A percentile compares a stretch with the other conserved stretches of the same genome.
phyloP scores from a whole-genome alignment of 2,888 invertebrate species.

The Hemicrepidius hirtus region DNA sequence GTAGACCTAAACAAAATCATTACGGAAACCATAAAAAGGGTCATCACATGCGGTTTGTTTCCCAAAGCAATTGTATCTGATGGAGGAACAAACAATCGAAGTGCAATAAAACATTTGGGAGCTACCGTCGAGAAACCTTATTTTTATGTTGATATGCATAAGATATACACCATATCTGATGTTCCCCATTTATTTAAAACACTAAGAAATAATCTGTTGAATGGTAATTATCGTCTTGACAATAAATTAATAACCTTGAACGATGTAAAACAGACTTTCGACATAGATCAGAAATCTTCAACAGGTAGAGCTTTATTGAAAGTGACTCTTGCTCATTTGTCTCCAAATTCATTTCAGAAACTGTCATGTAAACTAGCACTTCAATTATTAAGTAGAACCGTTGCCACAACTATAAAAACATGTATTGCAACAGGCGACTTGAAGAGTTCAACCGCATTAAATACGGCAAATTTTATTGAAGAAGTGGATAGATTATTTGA shows the following conservation, averaged over 20 bases:
- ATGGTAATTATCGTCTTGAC: background rate
- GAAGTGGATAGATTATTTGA: background rate
- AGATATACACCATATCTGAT: background rate
- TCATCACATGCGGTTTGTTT: no score
- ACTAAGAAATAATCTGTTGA: background rate
- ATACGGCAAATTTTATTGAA: background rate
- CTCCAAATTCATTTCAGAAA: background rate
- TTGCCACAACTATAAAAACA: background rate
- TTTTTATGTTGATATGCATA: background rate
- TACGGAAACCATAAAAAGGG: no score
- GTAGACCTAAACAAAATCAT: no score
- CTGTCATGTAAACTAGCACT: background rate
- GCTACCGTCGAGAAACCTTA: background rate
- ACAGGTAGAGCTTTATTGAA: background rate
- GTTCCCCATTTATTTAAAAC: background rate
- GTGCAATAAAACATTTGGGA: background rate
- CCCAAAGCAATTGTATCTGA: background rate
- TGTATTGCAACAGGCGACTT: background rate
- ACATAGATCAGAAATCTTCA: background rate
- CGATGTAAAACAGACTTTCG: background rate
- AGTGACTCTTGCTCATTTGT: background rate
- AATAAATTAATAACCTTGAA: background rate
- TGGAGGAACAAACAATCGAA: background rate
- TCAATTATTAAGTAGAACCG: background rate
- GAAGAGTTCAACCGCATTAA: background rate